Conservation (phyloP, 1,140 invertebrate species). For the Trichoplusia ni region DNA sequence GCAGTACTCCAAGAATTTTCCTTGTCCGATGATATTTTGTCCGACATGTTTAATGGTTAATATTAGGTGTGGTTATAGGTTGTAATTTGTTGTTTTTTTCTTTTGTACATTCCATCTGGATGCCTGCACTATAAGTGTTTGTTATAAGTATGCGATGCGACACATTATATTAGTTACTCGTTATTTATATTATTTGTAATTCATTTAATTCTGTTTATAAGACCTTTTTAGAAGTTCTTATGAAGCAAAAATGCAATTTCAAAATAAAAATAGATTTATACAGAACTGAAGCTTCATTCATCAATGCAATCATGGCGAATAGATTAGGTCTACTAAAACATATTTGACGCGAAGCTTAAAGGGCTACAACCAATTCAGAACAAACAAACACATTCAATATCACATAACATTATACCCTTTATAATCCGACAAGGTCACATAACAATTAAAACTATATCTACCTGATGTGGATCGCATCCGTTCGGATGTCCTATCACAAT, state of each 20-base stretch:
- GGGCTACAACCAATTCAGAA: neutral
- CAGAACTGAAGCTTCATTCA: too few relatives aligned
- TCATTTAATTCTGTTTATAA: neutral
- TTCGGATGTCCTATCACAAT: constrained; percentile 73
- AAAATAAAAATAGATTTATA: too few relatives aligned
- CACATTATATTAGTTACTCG: too few relatives aligned
- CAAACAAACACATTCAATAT: neutral
- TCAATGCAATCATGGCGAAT: neutral
- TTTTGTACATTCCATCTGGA: constrained; percentile 9
- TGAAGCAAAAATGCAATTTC: too few relatives aligned
- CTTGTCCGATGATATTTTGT: constrained; percentile 39
- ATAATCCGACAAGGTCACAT: constrained; percentile 6
- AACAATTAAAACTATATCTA: constrained; percentile 37
- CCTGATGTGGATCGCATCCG: constrained; percentile 67
- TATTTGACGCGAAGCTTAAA: neutral
- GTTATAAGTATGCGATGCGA: too few relatives aligned
- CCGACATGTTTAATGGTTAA: constrained; percentile 7
- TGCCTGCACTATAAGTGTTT: too few relatives aligned
- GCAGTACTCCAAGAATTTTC: constrained; percentile 56
- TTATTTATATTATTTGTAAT: too few relatives aligned
- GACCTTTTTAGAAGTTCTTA: neutral
- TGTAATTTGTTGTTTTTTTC: constrained; percentile 26
- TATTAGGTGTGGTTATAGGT: constrained; percentile 4
- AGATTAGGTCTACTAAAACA: too few relatives aligned
- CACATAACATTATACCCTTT: neutral